These are phyloP conservation scores for Silvanus unidentatus DNA, from an alignment of 2,888 invertebrate species.

Conservation along the genomic window DNA sequence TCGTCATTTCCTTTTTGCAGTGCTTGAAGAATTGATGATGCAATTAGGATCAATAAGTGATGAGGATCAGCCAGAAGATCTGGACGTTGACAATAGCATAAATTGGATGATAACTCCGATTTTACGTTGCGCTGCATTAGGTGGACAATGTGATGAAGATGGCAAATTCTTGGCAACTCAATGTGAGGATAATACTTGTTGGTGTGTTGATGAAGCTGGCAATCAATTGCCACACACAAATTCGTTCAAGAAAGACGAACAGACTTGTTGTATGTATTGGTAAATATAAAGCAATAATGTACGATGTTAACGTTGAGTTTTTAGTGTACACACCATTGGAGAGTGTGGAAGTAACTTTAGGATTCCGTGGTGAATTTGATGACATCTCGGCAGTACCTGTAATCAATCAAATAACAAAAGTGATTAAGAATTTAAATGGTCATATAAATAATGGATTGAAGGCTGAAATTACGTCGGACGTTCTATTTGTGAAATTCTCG, in stretches of 20 bases:
- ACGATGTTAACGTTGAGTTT: slow-evolving; percentile 19
- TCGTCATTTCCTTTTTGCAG: too few relatives aligned
- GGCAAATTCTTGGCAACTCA: slow-evolving; percentile 72
- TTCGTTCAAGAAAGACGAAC: slow-evolving; percentile 55
- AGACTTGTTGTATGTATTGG: slow-evolving; percentile 50
- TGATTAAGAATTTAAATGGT: slow-evolving; percentile 47
- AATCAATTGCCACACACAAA: slow-evolving; percentile 60
- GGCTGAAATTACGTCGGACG: slow-evolving; percentile 50
- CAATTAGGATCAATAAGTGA: slow-evolving; percentile 55
- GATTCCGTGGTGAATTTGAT: slow-evolving; percentile 60
- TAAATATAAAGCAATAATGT: slow-evolving; percentile 3
- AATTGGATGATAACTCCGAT: slow-evolving; percentile 33
- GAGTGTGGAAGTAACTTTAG: slow-evolving; percentile 68
- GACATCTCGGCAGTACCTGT: slow-evolving; percentile 48
- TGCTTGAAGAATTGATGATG: slow-evolving; percentile 64
- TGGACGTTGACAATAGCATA: slow-evolving; percentile 21
- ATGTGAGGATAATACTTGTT: slow-evolving; percentile 66
- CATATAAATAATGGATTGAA: slow-evolving; percentile 48
- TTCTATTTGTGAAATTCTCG: slow-evolving; percentile 54
- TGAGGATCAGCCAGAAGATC: slow-evolving; percentile 48
- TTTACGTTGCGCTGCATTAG: slow-evolving; percentile 47
- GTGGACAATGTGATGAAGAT: slow-evolving; percentile 57
- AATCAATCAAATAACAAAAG: slow-evolving; percentile 45
- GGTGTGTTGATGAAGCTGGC: slow-evolving; percentile 84
- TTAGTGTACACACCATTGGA: slow-evolving; percentile 67